Base-by-base conservation (phyloP, 2,113 vertebrate genomes). In the Nycticebus coucang region DNA sequence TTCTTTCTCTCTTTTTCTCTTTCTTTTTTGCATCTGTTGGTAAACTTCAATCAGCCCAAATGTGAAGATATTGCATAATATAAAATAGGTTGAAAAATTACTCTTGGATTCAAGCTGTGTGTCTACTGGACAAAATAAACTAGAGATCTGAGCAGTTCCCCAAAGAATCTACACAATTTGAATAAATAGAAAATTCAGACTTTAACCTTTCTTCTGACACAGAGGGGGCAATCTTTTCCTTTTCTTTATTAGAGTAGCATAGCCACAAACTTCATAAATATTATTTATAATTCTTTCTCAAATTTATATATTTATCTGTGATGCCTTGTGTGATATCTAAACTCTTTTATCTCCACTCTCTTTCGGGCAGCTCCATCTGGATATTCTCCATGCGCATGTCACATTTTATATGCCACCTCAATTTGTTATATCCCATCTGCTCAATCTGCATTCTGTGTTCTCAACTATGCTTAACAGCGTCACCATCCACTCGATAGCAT, bases 221-320 rank as follows among this genome's bases (percentile, higher is more conserved):
- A 17, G 28, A 13, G 5, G 4, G 14, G 14, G 35, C 35, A 5
- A 71, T 72, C 3, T 7, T 90, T 87, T 11, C 75, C 19, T 45
- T 12, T 87, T 45, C 19, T 91, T 88, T 30, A 50, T 30, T 57
- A 66, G 8, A 60, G 1, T 68, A 92, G 24, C 7, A 59, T 91
- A 91, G 26, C 21, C 22, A 28, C 62, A 91, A 33, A 35, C 14
- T 86, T 95, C 15, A 89, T 81, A 74, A 62, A 60, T 68, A 75
- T 50, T 77, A 21, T 41, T 79, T 75, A 28, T 53, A 90, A 72
- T 92, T 87, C n/a, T 71, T 87, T 94, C 24, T 79, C 35, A 87
- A 66, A 86, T 68, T 9, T 93, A 24, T 68, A 6, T 62, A 37
- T 82, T 72, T 78, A 72, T 78, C 21, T 82, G 7, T 66, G 6